phyloP scores from a whole-genome alignment of 1,140 invertebrate genomes.

The Zaprionus capensis region DNA sequence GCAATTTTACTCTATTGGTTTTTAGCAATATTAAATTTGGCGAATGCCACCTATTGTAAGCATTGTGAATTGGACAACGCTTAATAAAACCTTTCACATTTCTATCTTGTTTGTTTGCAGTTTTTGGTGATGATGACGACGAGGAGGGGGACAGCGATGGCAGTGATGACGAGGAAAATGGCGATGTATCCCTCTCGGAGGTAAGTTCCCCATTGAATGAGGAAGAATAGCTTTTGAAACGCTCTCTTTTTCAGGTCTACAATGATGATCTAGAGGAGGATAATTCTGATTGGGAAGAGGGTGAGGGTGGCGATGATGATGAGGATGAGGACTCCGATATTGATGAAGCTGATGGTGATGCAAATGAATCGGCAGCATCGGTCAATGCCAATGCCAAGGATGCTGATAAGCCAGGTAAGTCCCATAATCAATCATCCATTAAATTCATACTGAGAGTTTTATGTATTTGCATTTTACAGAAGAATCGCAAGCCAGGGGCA shows the following conservation, averaged over 20 bases:
- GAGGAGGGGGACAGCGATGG: constrained; percentile 87
- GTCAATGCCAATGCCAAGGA: constrained; percentile 64
- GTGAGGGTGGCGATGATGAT: constrained; percentile 78
- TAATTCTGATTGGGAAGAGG: constrained; percentile 82
- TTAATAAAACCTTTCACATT: constrained; percentile 15
- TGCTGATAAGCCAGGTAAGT: constrained; percentile 63
- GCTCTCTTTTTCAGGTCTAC: constrained; percentile 69
- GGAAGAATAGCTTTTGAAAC: constrained; percentile 85
- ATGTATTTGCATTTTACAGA: constrained; percentile 43
- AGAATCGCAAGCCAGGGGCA: constrained; percentile 87
- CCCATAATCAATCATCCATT: neutral
- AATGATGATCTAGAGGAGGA: constrained; percentile 83
- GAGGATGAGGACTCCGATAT: constrained; percentile 85
- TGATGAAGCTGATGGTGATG: constrained; percentile 84
- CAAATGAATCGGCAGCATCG: constrained; percentile 65
- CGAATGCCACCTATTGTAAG: constrained; percentile 81
- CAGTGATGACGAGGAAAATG: constrained; percentile 85
- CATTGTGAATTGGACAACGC: constrained; percentile 43
- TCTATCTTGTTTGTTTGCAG: constrained; percentile 70
- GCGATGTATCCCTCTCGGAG: constrained; percentile 87
- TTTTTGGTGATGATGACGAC: constrained; percentile 86
- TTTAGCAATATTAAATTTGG: constrained; percentile 81
- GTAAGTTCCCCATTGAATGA: constrained; percentile 68
- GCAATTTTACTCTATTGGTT: constrained; percentile 82
- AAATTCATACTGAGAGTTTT: neutral